Evolutionary conservation across 2,888 invertebrate genomes (phyloP).

Genomic region (Augiades crinisus): DNA sequence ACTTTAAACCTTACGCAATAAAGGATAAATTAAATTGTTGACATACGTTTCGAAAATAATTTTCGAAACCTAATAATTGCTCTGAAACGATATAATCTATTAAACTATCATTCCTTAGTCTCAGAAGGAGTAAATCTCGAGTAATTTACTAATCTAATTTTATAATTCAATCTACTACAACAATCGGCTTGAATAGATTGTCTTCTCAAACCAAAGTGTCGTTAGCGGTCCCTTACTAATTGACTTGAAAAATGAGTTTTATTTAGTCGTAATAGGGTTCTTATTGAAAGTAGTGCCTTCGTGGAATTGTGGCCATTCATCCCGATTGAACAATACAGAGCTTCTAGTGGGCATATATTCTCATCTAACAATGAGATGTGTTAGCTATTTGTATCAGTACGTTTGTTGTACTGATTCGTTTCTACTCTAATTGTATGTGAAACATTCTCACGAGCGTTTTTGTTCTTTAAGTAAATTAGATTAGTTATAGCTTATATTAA

Average conservation of each 20-base stretch:
- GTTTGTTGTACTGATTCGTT: slow-evolving; percentile 20
- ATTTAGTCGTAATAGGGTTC: slow-evolving; percentile 2
- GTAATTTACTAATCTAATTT: slow-evolving; percentile 25
- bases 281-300: neutral
- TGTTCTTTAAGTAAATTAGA: no score
- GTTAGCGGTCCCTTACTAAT: neutral
- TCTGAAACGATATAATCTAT: neutral
- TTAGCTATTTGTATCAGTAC: slow-evolving; percentile 21
- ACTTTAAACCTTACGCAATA: no score
- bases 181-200: slow-evolving; percentile 21
- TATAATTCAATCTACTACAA: slow-evolving; percentile 24
- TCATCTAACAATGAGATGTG: slow-evolving; percentile 24
- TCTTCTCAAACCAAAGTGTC: slow-evolving; percentile 6
- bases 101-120: neutral
- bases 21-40: no score
- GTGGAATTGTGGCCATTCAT: neutral
- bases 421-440: slow-evolving; percentile 7
- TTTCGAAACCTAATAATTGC: no score
- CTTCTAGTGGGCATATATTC: slow-evolving; percentile 23
- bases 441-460: slow-evolving; percentile 3
- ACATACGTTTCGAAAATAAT: no score
- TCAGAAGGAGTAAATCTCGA: slow-evolving; percentile 3
- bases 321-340: slow-evolving; percentile 1
- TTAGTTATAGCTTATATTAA: no score
- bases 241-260: slow-evolving; percentile 16